Base-by-base conservation (phyloP, 2,888 invertebrate species). In the Escarpia spicata region DNA sequence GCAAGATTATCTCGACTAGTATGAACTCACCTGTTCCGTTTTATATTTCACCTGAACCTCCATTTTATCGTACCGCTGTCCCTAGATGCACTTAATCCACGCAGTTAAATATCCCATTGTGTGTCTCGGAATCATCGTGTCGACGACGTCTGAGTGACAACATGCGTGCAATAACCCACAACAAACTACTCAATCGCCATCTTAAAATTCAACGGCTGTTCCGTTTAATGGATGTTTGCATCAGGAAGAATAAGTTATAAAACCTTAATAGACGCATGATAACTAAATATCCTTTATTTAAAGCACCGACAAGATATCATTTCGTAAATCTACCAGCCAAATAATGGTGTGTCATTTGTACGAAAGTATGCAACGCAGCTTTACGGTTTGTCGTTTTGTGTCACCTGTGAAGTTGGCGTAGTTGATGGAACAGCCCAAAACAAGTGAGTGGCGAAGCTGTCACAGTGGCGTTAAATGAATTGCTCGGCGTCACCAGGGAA, bases 151-250 rank as follows among this genome's bases (percentile, higher is more conserved):
- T 75, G 75, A 26, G 6, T 26, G 75, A 19, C 75, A 75, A 75
- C 75, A 75, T n/a, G n/a, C 19, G 75, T 75, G 75, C 75, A 26
- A 75, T n/a, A 75, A 75, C 75, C 15, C 75, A 75, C 75, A 75
- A 75, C 75, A 75, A 75, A 75, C 75, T 75, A 75, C 75, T 75
- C 75, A 75, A 75, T 75, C 75, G 75, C 75, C 75, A 75, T 75
- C 75, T 75, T 75, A 75, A 75, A 75, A 75, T 75, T 75, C 75
- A 75, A 75, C 26, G 75, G 75, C 75, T 75, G 2, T 75, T 75
- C 75, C 75, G 19, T 75, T 75, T 26, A 75, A 75, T 75, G 75
- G 75, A 26, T 75, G 75, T 75, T n/a, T 6, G 26, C 4, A 2
- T 75, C 75, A 26, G 19, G 75, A 75, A 19, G 75, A 75, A 75